Evolutionary conservation across 2,888 invertebrate genomes (phyloP), one percentile per base, ranked within the genome.

Genomic region (Argyra leucocephala): DNA sequence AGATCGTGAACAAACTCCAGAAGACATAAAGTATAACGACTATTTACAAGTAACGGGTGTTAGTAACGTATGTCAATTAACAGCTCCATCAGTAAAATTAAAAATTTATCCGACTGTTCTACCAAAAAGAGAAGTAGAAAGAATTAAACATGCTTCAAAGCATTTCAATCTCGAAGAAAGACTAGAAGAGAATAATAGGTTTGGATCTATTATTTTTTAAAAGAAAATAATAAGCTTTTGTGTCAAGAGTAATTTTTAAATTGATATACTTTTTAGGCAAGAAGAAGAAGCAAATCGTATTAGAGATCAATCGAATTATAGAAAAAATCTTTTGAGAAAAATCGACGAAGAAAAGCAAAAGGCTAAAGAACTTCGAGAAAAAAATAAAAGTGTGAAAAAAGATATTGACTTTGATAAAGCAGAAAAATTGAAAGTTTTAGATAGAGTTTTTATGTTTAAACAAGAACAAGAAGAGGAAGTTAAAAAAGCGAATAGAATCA

Each of bases 401-500:
- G 73, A 73, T 66, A 74, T 73, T 1, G 82, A 82, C 71, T 69
- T 78, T 0, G 80, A 81, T 7, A 75, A 76, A 0, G 79, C 76
- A 0, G 83, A 83, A 67, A 82, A 83, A 67, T 71, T 82, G 0
- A 83, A 83, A 22, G 82, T 84, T 0, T 81, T 85, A 0, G 84
- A 85, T 69, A 83, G 84, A 65, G 77, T 82, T 1, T 72, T 78
- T 37, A 69, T 80, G 2, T 78, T 78, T 5, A 76, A 75, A 63
- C 78, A 79, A 22, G 80, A 80, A 67, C 77, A 78, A 67, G 80
- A 79, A 73, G 89, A 83, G 74, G 86, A 83, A 82, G 87, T 83
- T 71, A 89, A 87, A 77, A 83, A 81, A 24, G 89, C 90, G 68
- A 93, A 91, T 77, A 85, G 86, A 66, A 82, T 93, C 68, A 90